Conservation (phyloP, 2,888 invertebrate genomes). For the Glyphotaelius pellucidus region DNA sequence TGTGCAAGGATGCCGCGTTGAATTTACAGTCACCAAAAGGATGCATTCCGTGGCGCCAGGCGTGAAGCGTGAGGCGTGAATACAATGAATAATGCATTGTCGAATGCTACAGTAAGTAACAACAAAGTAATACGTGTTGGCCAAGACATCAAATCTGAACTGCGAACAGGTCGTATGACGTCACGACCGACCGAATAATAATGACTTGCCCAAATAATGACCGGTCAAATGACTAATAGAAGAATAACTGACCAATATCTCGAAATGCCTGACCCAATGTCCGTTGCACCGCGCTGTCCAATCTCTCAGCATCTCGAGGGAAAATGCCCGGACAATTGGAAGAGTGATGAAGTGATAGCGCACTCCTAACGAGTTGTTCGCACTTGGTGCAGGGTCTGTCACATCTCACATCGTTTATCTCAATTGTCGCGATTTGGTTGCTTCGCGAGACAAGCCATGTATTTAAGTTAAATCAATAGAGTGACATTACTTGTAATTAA, state of each 20-base stretch:
- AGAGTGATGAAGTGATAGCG: constrained; percentile 4
- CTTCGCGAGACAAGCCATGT: not conserved
- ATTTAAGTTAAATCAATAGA: constrained; percentile 7
- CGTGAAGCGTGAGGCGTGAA: constrained; percentile 9
- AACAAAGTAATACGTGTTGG: not conserved
- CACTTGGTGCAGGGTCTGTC: constrained; percentile 8
- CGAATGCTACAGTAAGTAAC: not conserved
- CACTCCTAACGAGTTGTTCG: not conserved
- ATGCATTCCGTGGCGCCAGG: not conserved
- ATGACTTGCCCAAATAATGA: not conserved
- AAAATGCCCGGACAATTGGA: not conserved
- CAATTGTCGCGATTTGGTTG: constrained; percentile 17
- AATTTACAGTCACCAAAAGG: not conserved
- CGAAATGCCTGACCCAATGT: not conserved
- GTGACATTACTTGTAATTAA: not conserved
- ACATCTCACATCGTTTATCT: constrained; percentile 8
- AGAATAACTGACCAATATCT: not conserved
- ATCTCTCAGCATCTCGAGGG: not conserved
- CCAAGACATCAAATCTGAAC: not conserved
- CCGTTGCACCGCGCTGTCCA: not conserved
- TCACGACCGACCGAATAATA: not conserved
- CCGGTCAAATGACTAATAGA: too few species aligned
- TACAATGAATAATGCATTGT: not conserved
- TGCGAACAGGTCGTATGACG: not conserved
- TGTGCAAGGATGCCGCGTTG: not conserved